Evolutionary conservation across 1,140 invertebrate species (phyloP), one percentile per base, ranked within the genome.

Genomic region (Papilio aristodemus): DNA sequence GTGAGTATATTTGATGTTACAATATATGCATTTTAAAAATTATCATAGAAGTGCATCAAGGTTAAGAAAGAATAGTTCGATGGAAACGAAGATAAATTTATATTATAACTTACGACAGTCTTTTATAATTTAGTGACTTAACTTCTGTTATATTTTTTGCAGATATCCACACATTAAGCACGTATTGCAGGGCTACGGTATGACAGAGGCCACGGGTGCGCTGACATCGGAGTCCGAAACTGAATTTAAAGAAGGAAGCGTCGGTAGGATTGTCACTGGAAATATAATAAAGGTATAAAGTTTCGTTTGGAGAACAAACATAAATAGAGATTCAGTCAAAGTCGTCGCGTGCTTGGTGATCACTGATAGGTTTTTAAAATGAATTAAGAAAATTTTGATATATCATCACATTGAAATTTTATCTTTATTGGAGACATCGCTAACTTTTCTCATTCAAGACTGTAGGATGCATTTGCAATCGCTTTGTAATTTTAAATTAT

Each of bases 171-270:
- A 85, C 32, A 77, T 90, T 57, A 71, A 67, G 67, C 67, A 81
- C 19, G 72, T 86, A 3, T 63, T 85, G 14, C 81, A 87, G 77
- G 86, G 83, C 0, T 92, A 91, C 67, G 92, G 92, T 10, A 84
- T 85, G 78, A 92, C 91, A 62, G 92, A 92, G 75, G 67, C 79
- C 1, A 70, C 80, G 6, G 85, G 86, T 60, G 67, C 73, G 5
- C 7, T 86, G 9, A 79, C 75, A 2, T 68, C 71, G 67, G 85
- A 89, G 58, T 54, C 50, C 13, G 77, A 81, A 8, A 59, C 43
- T 41, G 22, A 66, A n/a, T 67, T 74, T 9, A 91, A 82, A 68
- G 69, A 72, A 63, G 83, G 82, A 22, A 86, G 86, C 62, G 79
- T 87, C 0, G 91, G 91, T 8, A 83, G 67, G 79, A 57, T 87